Evolutionary conservation across 2,888 invertebrate genomes (phyloP), one percentile per base, ranked within the genome.

Genomic region (Acronicta alni): DNA sequence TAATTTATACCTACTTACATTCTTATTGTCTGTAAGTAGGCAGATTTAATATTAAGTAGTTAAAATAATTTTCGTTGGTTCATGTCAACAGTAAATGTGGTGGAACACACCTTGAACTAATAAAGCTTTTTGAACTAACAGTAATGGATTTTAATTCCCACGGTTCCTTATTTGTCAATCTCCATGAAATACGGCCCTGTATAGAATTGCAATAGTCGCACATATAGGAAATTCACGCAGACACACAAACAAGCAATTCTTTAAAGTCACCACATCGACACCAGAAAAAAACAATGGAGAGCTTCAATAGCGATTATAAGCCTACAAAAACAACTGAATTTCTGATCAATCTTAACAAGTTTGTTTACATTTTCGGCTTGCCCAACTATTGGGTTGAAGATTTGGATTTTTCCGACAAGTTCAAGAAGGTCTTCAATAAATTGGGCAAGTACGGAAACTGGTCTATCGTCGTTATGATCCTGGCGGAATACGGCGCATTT

Each of bases 361-460:
- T 72, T 14, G 41, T 56, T 32, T 62, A 60, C 44, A 41, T 75
- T n/a, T 66, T 58, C 16, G 77, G 79, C 15, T 46, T 76, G 17
- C 72, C 74, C 3, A 75, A 75, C 52, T 72, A 71, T 10, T 83
- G 82, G 82, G 57, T 71, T 5, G 69, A 75, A 1, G 54, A 69
- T 2, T 53, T 76, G 4, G 58, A 72, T 26, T 55, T 73, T 12
- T 23, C 80, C 6, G 37, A 52, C 10, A 47, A 18, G 1, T 52
- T 75, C 3, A 53, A 42, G 5, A 74, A 66, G 52, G 44, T 71
- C 4, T 75, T 67, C 12, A 48, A 57, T 10, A 18, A 7, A 0
- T 7, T 69, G 2, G 54, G 26, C 26, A 57, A 32, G 35, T 35
- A 37, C 0, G 65, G 74, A 3, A 73, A 73, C 30, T 30, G 46